phyloP scores from a whole-genome alignment of 2,888 invertebrate genomes.

The Chrysomela aeneicollis region DNA sequence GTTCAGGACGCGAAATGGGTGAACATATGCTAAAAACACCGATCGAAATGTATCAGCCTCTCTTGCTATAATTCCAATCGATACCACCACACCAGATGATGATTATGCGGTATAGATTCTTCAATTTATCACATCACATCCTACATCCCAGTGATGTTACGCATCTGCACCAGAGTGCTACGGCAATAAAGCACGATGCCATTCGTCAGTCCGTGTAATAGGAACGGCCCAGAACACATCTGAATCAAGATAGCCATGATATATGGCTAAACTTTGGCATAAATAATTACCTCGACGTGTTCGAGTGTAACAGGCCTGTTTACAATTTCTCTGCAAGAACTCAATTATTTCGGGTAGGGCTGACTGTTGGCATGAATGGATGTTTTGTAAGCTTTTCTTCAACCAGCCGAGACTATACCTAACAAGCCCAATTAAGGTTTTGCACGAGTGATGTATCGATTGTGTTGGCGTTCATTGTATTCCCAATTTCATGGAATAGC shows the following conservation, averaged over 20 bases:
- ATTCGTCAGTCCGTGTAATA: slow-evolving; percentile 36
- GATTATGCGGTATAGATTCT: slow-evolving; percentile 41
- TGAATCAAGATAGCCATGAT: slow-evolving; percentile 44
- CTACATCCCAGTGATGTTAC: slow-evolving; percentile 22
- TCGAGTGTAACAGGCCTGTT: slow-evolving; percentile 28
- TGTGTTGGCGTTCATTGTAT: not conserved
- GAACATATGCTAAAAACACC: no score
- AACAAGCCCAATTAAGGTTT: not conserved
- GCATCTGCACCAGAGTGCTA: slow-evolving; percentile 36
- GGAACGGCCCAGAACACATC: slow-evolving; percentile 42
- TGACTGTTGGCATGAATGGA: not conserved
- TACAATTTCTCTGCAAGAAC: slow-evolving; percentile 24
- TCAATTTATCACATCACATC: slow-evolving; percentile 38
- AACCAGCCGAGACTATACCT: not conserved
- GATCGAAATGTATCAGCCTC: no score
- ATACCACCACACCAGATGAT: not conserved
- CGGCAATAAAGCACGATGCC: slow-evolving; percentile 41
- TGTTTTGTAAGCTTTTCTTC: not conserved
- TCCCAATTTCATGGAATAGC: no score
- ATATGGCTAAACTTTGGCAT: slow-evolving; percentile 38
- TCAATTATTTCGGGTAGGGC: slow-evolving; percentile 23
- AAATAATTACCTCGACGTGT: slow-evolving; percentile 36
- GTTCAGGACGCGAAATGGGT: no score
- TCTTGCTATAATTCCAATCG: no score
- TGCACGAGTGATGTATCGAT: not conserved